A percentile compares a stretch with the other conserved stretches of the same genome.
Conservation (phyloP, 2,888 invertebrate genomes). For the Prostheceraeus crozeri region DNA sequence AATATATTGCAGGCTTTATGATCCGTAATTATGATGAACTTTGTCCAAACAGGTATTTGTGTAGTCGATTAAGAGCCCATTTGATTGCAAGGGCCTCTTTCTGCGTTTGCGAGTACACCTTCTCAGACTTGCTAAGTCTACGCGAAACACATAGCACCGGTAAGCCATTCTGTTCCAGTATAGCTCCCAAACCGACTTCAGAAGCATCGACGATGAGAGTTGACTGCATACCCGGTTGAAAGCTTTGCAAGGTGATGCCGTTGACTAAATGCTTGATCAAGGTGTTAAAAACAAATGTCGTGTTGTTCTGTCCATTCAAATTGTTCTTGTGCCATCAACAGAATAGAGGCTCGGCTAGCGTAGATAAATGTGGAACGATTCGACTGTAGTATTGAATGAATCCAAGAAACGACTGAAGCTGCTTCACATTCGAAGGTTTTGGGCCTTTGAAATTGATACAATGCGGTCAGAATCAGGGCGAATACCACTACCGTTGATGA, state of each 20-base stretch:
- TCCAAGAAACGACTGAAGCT: not conserved
- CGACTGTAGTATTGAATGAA: conserved; percentile 2
- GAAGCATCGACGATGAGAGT: conserved; percentile 1
- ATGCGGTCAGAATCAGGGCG: not conserved
- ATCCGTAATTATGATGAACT: not conserved
- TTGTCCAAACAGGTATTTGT: conserved; percentile 5
- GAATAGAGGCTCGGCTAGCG: not conserved
- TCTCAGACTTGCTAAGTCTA: not conserved
- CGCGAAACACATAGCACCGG: not conserved
- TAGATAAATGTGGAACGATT: not conserved
- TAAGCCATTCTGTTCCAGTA: conserved; percentile 2
- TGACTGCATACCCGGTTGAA: not conserved
- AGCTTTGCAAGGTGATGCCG: not conserved
- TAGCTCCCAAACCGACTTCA: not conserved
- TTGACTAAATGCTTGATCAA: not conserved
- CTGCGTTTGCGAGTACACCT: conserved; percentile 7
- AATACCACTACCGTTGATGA: not conserved
- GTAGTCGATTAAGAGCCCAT: not conserved
- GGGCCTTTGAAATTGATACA: not conserved
- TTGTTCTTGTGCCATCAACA: not conserved
- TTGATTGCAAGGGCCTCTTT: conserved; percentile 2
- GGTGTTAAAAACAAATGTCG: not conserved
- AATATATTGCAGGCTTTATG: not conserved
- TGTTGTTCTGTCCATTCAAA: not conserved
- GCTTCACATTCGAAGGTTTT: not conserved